Base-by-base conservation (phyloP, 2,113 vertebrate species). In the Xiphorhynchus elegans region DNA sequence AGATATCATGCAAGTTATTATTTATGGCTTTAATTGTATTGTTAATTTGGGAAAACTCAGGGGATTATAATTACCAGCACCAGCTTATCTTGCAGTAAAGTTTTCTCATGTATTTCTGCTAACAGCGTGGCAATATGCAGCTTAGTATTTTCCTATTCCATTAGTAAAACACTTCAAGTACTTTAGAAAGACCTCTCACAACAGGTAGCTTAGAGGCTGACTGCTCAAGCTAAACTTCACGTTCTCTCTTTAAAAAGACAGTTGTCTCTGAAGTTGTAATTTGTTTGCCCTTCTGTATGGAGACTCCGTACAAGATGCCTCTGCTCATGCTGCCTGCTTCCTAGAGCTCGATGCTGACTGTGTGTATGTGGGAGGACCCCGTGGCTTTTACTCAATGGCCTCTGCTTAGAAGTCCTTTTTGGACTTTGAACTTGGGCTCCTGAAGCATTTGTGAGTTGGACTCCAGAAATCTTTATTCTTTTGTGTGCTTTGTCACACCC, bases 321-420 rank as follows among this genome's bases (percentile, higher is more conserved):
- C 49, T 62, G 39, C 31, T 78, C 35, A 7, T 25, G 40, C 62
- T 67, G 24, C 35, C 33, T 58, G 39, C 35, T 76, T 73, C 52
- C 49, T 37, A 29, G 79, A 66, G 26, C 31, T 40, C 0, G 2
- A 1, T 66, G 26, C 40, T 24, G 58, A 2, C 10, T 31, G 31
- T 46, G 39, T 21, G 0, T 37, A 14, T 0, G 2, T 11, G 46
- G n/a, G 24, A 94, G 42, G 46, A 81, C 52, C n/a, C 37, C 0
- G 0, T 46, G 73, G 56, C 66, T 75, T n/a, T 75, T 92, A 58
- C 31, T 86, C 28, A 83, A 13, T 52, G 44, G 1, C 42, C 21
- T 80, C 52, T 68, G 31, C 84, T 76, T 69, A 62, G 46, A 83
- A 58, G 9, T 79, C 33, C 55, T 24, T 90, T 49, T 59, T 79